Evolutionary conservation across 2,797 vertebrate species (phyloP).

Genomic region (Salarias fasciatus): DNA sequence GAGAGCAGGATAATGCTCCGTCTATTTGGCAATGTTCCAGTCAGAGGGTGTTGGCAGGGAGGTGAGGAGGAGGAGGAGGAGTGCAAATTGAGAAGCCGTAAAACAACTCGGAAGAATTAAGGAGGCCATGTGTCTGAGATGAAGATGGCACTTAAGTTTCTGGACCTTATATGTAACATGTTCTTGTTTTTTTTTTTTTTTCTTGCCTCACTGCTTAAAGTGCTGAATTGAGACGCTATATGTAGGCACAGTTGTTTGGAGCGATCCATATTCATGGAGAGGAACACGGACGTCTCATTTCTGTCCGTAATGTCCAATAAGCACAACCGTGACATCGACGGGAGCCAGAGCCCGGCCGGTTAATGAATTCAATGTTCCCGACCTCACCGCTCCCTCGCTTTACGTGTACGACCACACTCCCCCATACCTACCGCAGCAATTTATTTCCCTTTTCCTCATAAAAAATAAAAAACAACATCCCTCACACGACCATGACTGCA

Average conservation of each 20-base stretch:
- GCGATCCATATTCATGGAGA: conserved; percentile 20
- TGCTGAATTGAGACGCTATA: conserved; percentile 37
- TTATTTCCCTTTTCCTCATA: conserved; percentile 3
- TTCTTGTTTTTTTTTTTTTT: not conserved
- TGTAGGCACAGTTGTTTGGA: conserved; percentile 41
- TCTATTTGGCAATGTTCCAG: conserved; percentile 70
- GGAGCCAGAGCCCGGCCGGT: conserved; percentile 20
- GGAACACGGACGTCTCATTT: conserved; percentile 22
- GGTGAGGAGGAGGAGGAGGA: conserved; percentile 27
- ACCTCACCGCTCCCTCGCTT: conserved; percentile 2
- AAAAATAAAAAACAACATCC: not conserved
- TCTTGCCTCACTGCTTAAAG: conserved; percentile 42
- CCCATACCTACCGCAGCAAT: conserved; percentile 1
- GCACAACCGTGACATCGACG: conserved; percentile 26
- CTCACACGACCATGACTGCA: not conserved
- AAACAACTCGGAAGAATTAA: conserved; percentile 25
- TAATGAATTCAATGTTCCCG: conserved; percentile 8
- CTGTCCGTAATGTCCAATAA: conserved; percentile 29
- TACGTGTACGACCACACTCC: conserved; percentile 10
- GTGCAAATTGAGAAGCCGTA: conserved; percentile 23
- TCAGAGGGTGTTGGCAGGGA: conserved; percentile 47
- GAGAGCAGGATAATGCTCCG: conserved; percentile 20
- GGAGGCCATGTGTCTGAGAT: conserved; percentile 31
- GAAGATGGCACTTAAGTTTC: conserved; percentile 57
- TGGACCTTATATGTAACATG: conserved; percentile 10